phyloP scores from a whole-genome alignment of 2,888 invertebrate genomes.

The Hirtodrosophila duncani region DNA sequence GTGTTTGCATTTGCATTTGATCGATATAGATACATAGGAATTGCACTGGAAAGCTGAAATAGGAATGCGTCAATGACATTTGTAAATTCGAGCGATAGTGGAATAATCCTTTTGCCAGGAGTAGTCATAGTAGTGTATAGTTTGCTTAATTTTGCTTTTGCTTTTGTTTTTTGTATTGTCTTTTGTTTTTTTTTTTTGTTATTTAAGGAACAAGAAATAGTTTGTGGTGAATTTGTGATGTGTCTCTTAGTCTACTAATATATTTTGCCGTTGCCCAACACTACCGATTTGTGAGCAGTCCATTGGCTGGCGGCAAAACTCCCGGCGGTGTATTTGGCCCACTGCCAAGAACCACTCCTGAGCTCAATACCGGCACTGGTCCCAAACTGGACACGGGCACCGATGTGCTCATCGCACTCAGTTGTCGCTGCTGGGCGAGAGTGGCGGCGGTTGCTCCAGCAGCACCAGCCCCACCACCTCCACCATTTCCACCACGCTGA shows the following conservation, averaged over 20 bases:
- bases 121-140: constrained; percentile 31
- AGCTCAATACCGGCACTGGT: constrained; percentile 44
- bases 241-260: constrained; percentile 5
- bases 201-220: constrained; percentile 73
- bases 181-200: constrained; percentile 30
- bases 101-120: constrained; percentile 12
- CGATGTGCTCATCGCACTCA: constrained; percentile 50
- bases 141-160: constrained; percentile 2
- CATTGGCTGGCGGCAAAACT: constrained; percentile 75
- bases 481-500: constrained; percentile 40
- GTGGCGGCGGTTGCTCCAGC: constrained; percentile 22
- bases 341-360: too few species aligned
- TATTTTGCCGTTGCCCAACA: constrained; percentile 23
- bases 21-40: constrained; percentile 59
- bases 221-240: constrained; percentile 29
- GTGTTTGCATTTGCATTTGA: constrained; percentile 18
- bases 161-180: constrained; percentile 23
- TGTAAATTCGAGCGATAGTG: constrained; percentile 37
- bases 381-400: constrained; percentile 43
- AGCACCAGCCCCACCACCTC: constrained; percentile 15
- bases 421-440: constrained; percentile 58
- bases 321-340: constrained; percentile 58
- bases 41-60: constrained; percentile 74
- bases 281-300: constrained; percentile 77
- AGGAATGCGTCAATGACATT: constrained; percentile 63